Evolutionary conservation across 2,888 invertebrate species (phyloP), one percentile per base, ranked within the genome.

Genomic region (Scaptomyza reducta): DNA sequence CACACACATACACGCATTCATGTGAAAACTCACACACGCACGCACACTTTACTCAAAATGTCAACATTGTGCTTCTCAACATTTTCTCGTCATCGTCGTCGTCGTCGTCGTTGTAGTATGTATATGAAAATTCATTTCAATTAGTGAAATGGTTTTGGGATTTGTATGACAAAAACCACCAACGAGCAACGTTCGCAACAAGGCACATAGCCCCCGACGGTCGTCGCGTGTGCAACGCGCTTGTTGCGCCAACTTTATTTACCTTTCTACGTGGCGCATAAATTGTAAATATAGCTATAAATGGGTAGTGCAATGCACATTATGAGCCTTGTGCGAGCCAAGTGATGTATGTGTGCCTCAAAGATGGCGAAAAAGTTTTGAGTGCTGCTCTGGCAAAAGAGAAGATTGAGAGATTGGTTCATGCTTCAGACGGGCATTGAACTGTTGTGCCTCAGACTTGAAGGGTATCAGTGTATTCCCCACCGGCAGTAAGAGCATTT

Each of bases 61-160:
- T 64, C 64, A 70, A 51, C 71, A 56, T 59, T 47, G 70, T 44
- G 59, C 66, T 60, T 49, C 65, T 60, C 66, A 60, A 63, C 66
- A 58, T 47, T 63, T 62, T 41, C 63, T 50, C 62, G 59, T 62
- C 47, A 35, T 49, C 18, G 11, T 63, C 25, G 38, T 49, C n/a
- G 49, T 51, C 25, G 38, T 49, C n/a, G 49, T 51, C 14, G 33
- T 59, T 46, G 69, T 61, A 54, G 41, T 70, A 68, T 75, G 41
- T 70, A 22, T 22, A 84, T 86, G 86, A 79, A 86, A 89, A 86
- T 89, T 89, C 88, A 89, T 89, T 89, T 89, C 89, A 89, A 89
- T 89, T 89, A 89, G 89, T 88, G 82, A 82, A 77, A 89, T 89
- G 88, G 89, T 88, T 86, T 84, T 84, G 80, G 79, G 87, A 80